phyloP scores from a whole-genome alignment of 53 echinoderm and acorn worm genomes.

The Antedon mediterranea region DNA sequence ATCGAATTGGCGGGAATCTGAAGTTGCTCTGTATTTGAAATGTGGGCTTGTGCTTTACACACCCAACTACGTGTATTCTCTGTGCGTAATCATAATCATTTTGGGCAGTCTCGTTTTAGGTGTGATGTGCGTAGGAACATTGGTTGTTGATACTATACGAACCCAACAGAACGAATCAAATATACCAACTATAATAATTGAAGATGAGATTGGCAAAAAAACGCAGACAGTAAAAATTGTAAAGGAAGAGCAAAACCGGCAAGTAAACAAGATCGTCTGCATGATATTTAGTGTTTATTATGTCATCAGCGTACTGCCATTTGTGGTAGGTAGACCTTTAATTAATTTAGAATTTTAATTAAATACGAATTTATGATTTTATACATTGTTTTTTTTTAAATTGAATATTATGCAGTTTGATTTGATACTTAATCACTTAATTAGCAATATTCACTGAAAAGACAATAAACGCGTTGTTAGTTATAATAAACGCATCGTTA shows the following conservation, averaged over 20 bases:
- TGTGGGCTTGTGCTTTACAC: constrained; percentile 70
- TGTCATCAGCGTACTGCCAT: constrained; percentile 58
- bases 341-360: too few relatives aligned
- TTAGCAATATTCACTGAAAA: too few relatives aligned
- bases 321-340: constrained; percentile 45
- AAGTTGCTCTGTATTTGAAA: not conserved
- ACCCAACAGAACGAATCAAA: constrained; percentile 25
- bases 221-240: constrained; percentile 39
- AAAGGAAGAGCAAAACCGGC: constrained; percentile 61
- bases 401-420: too few relatives aligned
- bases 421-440: too few relatives aligned
- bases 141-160: constrained; percentile 25
- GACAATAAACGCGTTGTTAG: too few relatives aligned
- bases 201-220: constrained; percentile 70
- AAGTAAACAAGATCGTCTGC: constrained; percentile 60
- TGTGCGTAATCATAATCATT: constrained; percentile 66
- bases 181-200: constrained; percentile 72
- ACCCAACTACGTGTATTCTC: constrained; percentile 58
- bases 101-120: constrained; percentile 54
- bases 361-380: too few relatives aligned
- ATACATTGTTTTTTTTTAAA: too few relatives aligned
- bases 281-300: constrained; percentile 48
- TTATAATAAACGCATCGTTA: too few relatives aligned
- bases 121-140: constrained; percentile 38
- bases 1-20: constrained; percentile 39